Conservation (phyloP, 2,797 vertebrate genomes). For the Pseudochromis fuscus region DNA sequence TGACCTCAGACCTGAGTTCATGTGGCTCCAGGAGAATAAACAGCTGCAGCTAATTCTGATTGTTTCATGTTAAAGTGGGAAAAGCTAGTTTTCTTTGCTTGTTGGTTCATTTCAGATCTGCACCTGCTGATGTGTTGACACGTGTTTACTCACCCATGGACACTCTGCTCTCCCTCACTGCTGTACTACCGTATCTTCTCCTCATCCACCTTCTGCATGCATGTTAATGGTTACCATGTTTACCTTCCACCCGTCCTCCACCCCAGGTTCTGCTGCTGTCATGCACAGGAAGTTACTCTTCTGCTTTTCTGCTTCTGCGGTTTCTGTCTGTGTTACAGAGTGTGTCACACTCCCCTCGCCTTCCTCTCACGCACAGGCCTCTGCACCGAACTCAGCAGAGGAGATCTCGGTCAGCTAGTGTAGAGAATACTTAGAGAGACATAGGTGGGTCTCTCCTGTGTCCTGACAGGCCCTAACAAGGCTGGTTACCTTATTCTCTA, state of each 20-base stretch:
- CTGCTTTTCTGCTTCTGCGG: slow-evolving; percentile 86
- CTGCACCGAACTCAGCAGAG: slow-evolving; percentile 42
- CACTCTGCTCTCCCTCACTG: not conserved
- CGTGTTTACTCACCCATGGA: not conserved
- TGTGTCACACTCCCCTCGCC: slow-evolving; percentile 71
- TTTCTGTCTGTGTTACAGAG: slow-evolving; percentile 74
- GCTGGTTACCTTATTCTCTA: slow-evolving; percentile 15
- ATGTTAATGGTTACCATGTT: slow-evolving; percentile 42
- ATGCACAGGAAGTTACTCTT: slow-evolving; percentile 87
- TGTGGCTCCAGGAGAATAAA: not conserved
- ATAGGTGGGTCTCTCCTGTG: slow-evolving; percentile 9
- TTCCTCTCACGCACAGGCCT: slow-evolving; percentile 70
- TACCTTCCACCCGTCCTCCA: slow-evolving; percentile 51
- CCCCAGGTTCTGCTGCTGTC: slow-evolving; percentile 62
- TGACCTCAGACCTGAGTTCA: not conserved
- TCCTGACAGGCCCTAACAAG: slow-evolving; percentile 6
- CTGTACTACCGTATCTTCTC: not conserved
- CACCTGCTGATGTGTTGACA: slow-evolving; percentile 9
- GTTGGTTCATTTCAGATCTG: not conserved
- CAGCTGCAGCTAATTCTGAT: not conserved
- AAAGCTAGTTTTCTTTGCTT: not conserved
- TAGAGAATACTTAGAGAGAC: slow-evolving; percentile 21
- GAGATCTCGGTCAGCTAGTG: slow-evolving; percentile 25
- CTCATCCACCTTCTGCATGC: slow-evolving; percentile 17
- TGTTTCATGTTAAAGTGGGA: not conserved